Base-by-base conservation (phyloP, 2,888 invertebrate species). In the Sminthurides aquaticus region DNA sequence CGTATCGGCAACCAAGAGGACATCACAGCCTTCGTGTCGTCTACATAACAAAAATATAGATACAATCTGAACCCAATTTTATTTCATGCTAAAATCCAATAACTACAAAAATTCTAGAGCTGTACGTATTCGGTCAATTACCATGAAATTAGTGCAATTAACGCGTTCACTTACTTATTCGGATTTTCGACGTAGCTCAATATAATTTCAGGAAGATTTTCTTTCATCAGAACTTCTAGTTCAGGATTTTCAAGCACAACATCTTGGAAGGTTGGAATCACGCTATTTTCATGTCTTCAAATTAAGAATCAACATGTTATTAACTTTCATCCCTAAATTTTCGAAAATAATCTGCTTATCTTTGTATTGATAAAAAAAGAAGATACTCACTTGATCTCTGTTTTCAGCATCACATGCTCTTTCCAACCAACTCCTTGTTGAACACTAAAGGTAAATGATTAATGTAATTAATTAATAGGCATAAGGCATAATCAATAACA, bases 1-100 rank as follows among this genome's bases (percentile, higher is more conserved):
- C 5, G 2, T 25, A 8, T 26, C 60, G 3, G 49, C 49, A 1
- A 60, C 60, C 15, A 60, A 2, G 11, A 60, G 49, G 22, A 60
- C 18, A 49, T 60, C 49, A 18, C 60, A 60, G 11, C 15, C 18
- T 48, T 60, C 60, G 18, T 60, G 60, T 2, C 60, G 60, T n/a
- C 60, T 60, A 18, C 20, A 57, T 11, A n/a, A 8, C 22, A 15
- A 20, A 57, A 8, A 27, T 26, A 2, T n/a, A n/a, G n/a, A n/a
- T n/a, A n/a, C n/a, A n/a, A n/a, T n/a, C n/a, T n/a, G n/a, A n/a
- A n/a, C n/a, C n/a, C n/a, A 27, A 29, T 27, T 2, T 28, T 20
- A 27, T 15, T 15, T 54, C n/a, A 22, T 54, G 22, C 5, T 20
- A 54, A 15, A 15, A 54, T 22, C 15, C n/a, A n/a, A n/a, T n/a